Conservation (phyloP, 2,888 invertebrate genomes). For the Tipula vernalis region DNA sequence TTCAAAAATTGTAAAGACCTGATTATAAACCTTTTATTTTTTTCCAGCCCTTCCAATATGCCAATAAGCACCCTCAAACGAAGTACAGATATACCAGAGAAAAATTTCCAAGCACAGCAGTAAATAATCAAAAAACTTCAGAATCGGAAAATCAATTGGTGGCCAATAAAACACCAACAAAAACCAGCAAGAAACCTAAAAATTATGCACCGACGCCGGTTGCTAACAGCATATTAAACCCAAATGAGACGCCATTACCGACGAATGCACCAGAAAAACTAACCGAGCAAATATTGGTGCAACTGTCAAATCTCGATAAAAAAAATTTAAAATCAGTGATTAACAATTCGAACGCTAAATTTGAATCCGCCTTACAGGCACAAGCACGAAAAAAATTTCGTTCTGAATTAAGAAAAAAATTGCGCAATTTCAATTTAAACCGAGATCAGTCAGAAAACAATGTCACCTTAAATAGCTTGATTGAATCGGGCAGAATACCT, state of each 20-base stretch:
- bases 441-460: background rate
- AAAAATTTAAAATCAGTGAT: conserved; percentile 30
- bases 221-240: background rate
- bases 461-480: background rate
- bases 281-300: conserved; percentile 23
- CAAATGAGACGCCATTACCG: background rate
- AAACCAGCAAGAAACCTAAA: background rate
- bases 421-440: conserved; percentile 20
- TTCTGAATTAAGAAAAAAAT: conserved; percentile 29
- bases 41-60: background rate
- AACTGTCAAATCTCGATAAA: conserved; percentile 31
- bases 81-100: background rate
- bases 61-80: background rate
- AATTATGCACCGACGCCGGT: background rate
- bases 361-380: conserved; percentile 28
- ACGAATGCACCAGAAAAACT: conserved; percentile 21
- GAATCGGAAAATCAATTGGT: background rate
- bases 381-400: conserved; percentile 28
- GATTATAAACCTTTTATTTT: background rate
- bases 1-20: background rate
- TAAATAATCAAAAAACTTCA: background rate
- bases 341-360: conserved; percentile 30
- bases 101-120: background rate
- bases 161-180: background rate
- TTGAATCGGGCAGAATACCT: background rate